These are phyloP conservation scores for Euphydryas editha DNA, from an alignment of 2,888 invertebrate genomes.

Conservation along the genomic window DNA sequence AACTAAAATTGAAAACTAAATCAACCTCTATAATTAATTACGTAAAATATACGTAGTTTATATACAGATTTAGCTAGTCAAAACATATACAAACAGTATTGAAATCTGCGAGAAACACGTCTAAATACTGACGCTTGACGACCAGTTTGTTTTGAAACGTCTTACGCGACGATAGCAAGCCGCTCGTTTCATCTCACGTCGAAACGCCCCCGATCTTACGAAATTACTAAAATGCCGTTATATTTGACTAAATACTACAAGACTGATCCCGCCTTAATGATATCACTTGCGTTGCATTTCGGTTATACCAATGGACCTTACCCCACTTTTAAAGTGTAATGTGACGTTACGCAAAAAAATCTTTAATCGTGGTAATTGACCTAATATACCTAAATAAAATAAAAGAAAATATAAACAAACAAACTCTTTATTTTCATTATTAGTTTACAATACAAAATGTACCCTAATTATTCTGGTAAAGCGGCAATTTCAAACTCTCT, in stretches of 20 bases:
- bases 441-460: too few species aligned
- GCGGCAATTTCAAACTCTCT: slow-evolving; percentile 7
- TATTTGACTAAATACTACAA: background rate
- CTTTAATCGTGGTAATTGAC: too few species aligned
- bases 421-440: too few species aligned
- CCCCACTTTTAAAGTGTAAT: too few species aligned
- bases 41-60: slow-evolving; percentile 50
- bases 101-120: slow-evolving; percentile 63
- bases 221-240: slow-evolving; percentile 39
- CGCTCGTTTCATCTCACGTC: slow-evolving; percentile 69
- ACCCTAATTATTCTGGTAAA: background rate
- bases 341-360: too few species aligned
- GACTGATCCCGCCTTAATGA: too few species aligned
- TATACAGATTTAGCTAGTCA: slow-evolving; percentile 70
- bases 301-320: too few species aligned
- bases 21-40: slow-evolving; percentile 38
- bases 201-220: slow-evolving; percentile 44
- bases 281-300: too few species aligned
- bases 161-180: slow-evolving; percentile 61
- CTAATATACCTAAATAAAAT: too few species aligned
- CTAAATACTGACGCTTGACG: slow-evolving; percentile 62
- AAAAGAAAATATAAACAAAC: too few species aligned
- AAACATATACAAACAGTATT: slow-evolving; percentile 72
- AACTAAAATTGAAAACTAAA: slow-evolving; percentile 24
- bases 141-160: slow-evolving; percentile 79